Base-by-base conservation (phyloP, 2,888 invertebrate genomes). In the Synergus laeviventris region DNA sequence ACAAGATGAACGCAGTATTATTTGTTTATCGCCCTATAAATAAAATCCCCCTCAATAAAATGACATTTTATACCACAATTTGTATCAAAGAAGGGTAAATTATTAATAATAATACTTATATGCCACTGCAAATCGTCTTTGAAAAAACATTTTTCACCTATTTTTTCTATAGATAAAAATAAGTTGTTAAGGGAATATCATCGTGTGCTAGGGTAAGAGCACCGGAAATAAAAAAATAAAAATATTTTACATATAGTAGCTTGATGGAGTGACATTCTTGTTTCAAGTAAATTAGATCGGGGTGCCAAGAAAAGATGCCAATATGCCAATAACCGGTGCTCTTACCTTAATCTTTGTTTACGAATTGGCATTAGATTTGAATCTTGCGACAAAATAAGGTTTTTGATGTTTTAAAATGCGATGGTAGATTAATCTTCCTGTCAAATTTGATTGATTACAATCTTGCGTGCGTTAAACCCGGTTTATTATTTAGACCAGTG, bases 361-460 rank as follows among this genome's bases (percentile, higher is more conserved):
- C 38, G 4, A 36, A 62, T 62, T 36, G 38, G 16, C 36, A 36
- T 62, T 18, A 38, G 38, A 62, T 62, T 62, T 38, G n/a, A n/a
- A 61, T 36, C n/a, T 62, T 62, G 31, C 31, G 38, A 38, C 21
- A 21, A 62, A 38, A 38, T 39, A n/a, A 62, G n/a, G n/a, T 14
- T 36, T 12, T 1, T 38, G 62, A 62, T 18, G 18, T 38, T 49
- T 38, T 9, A 76, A n/a, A 39, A 74, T 36, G 42, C 24, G n/a
- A 39, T 74, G 42, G 18, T 61, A 21, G 60, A 74, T 74, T 24
- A 61, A 61, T 39, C 59, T 61, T 59, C 60, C 24, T 59, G 31
- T n/a, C 74, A 74, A 54, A 42, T 60, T 60, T 21, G 59, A 61
- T 74, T 74, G 61, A 74, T 42, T 39, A 39, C 11, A 24, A 21